Percentiles rank a stretch among this genome's conserved stretches.
phyloP scores from a whole-genome alignment of 2,888 invertebrate genomes.

The Pinctada fucata region DNA sequence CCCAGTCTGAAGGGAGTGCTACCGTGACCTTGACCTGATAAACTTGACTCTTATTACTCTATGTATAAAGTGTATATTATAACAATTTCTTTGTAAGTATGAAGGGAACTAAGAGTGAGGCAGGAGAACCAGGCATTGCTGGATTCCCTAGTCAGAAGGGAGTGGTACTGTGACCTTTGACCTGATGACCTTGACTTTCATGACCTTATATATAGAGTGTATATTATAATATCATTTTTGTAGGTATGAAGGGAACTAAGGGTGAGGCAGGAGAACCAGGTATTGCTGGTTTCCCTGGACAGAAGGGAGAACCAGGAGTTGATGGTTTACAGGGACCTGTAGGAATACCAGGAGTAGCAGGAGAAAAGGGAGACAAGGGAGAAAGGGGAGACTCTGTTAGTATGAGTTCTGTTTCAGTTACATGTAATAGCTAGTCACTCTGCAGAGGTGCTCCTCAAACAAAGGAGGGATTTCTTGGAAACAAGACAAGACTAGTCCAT shows the following conservation, averaged over 20 bases:
- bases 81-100: too few species aligned
- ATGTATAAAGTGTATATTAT: constrained; percentile 2
- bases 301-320: constrained; percentile 22
- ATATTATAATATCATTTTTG: too few species aligned
- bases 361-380: constrained; percentile 14
- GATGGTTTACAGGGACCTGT: constrained; percentile 46
- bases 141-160: constrained; percentile 40
- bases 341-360: constrained; percentile 42
- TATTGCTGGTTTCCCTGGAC: constrained; percentile 34
- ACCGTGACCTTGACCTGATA: too few species aligned
- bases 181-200: too few species aligned
- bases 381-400: constrained; percentile 29
- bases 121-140: constrained; percentile 42
- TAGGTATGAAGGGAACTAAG: background rate
- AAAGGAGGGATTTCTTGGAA: too few species aligned
- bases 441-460: too few species aligned
- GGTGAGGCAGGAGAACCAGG: constrained; percentile 47
- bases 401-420: background rate
- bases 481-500: too few species aligned
- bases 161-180: background rate
- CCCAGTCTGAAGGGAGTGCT: constrained; percentile 50
- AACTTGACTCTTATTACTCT: too few species aligned
- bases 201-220: constrained; percentile 14
- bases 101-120: constrained; percentile 19
- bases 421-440: background rate